A percentile compares a stretch with the other conserved stretches of the same genome.
Evolutionary conservation across 2,797 vertebrate genomes (phyloP).

Genomic region (Etheostoma perlongum): DNA sequence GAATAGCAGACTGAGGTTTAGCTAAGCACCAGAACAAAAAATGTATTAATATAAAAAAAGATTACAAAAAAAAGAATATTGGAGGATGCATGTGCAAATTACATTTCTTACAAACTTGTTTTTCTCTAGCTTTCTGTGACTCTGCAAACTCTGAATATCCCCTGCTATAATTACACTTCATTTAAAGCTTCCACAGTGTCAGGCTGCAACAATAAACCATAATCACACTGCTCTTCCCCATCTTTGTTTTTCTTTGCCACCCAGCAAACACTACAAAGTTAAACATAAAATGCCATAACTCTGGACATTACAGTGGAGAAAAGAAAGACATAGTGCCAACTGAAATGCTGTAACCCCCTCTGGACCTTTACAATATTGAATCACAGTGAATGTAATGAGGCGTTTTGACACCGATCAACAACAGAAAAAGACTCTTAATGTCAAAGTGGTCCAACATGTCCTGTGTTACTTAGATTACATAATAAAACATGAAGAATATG

Average conservation of each 20-base stretch:
- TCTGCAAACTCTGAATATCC: conserved; percentile 6
- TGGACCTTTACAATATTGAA: background rate
- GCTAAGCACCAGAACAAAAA: background rate
- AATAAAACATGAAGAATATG: background rate
- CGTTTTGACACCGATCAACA: background rate
- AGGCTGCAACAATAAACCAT: conserved; percentile 26
- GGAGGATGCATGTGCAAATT: background rate
- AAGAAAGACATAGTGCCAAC: background rate
- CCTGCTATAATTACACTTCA: conserved; percentile 5
- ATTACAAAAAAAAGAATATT: background rate
- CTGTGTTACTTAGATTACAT: background rate
- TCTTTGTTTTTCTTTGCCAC: conserved; percentile 28
- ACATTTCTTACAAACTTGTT: background rate
- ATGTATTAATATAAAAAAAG: background rate
- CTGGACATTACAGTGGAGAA: background rate
- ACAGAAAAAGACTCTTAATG: background rate
- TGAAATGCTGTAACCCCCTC: background rate
- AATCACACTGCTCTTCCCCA: conserved; percentile 17
- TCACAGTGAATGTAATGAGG: background rate
- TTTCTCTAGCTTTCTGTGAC: conserved; percentile 1
- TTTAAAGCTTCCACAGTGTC: conserved; percentile 16
- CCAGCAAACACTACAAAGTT: background rate
- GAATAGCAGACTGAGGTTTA: background rate
- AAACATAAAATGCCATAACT: conserved; percentile 8
- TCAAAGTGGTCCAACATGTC: background rate